Evolutionary conservation across 2,797 vertebrate species (phyloP), one percentile per base, ranked within the genome.

Genomic region (Cossypha heuglini): DNA sequence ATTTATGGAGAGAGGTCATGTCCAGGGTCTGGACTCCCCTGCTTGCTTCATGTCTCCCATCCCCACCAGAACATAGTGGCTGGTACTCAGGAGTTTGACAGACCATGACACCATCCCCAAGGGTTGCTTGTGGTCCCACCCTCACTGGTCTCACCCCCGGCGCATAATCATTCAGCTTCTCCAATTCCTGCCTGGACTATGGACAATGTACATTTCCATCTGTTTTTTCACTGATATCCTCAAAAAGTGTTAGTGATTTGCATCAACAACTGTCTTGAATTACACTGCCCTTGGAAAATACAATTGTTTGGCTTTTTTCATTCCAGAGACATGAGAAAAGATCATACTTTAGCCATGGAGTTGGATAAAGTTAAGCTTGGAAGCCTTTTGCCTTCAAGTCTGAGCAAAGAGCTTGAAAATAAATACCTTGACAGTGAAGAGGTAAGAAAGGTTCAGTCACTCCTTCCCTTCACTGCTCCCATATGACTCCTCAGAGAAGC

Each of bases 271-370:
- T 88, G 64, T 79, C 62, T 94, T 94, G 61, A 93, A 88, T 93
- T 93, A 91, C 59, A 28, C 26, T 88, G 58, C 37, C 55, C 25
- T 66, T 92, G 67, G 68, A 88, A 86, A 86, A 94, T 77, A 38
- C 49, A 68, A 55, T 85, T 83, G 46, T 73, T 83, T 84, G 91
- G 25, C 24, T 90, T 95, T 84, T 83, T 94, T 83, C 85, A 31
- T 97, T 77, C 35, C 97, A 99, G 99, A n/a, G 97, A 98, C 24
- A 95, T 99, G 59, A 93, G 98, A 67, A 97, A 98, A 33, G 98
- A 98, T 42, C 86, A 94, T 13, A 97, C 97, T 49, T 96, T 99
- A 95, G 91, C 96, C 0, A 86, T 78, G 10, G 97, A 98, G 80
- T 90, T 99, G 67, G 97, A 98, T 74, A 95, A 85, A 28, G 67